Conservation (phyloP, 2,113 vertebrate genomes). For the Toxotes jaculatrix region DNA sequence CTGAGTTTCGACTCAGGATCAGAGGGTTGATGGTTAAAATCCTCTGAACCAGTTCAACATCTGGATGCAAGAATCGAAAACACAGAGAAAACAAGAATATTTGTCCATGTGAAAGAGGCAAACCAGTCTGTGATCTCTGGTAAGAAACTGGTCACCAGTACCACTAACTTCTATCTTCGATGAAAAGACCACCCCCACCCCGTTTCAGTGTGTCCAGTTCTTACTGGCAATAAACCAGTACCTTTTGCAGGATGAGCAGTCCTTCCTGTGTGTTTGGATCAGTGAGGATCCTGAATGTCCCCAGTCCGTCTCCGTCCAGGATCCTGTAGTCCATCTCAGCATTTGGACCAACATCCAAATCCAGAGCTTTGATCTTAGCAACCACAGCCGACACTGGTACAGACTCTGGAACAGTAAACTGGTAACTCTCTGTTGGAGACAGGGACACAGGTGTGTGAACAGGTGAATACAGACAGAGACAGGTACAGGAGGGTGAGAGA, state of each 20-base stretch:
- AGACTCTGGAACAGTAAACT: slow-evolving; percentile 54
- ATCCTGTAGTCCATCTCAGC: slow-evolving; percentile 95
- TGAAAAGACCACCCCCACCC: no score
- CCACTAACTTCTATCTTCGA: no score
- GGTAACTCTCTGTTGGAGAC: slow-evolving; percentile 50
- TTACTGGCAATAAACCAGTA: background rate
- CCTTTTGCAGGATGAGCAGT: slow-evolving; percentile 84
- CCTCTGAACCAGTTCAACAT: background rate
- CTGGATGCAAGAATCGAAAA: background rate
- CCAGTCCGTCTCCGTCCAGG: slow-evolving; percentile 89
- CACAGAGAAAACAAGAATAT: background rate
- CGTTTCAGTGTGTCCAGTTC: background rate
- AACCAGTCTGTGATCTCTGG: no score
- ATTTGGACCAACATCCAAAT: slow-evolving; percentile 89
- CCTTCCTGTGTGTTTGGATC: slow-evolving; percentile 92
- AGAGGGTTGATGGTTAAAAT: background rate
- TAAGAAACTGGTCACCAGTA: no score
- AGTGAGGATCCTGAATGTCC: slow-evolving; percentile 88
- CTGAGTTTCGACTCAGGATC: background rate
- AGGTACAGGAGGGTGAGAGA: background rate
- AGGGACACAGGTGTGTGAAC: background rate
- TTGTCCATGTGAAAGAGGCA: no score
- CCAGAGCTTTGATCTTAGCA: slow-evolving; percentile 91
- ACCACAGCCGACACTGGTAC: slow-evolving; percentile 83
- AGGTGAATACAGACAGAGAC: background rate